A percentile compares a stretch with the other conserved stretches of the same genome.
Conservation (phyloP, 2,797 vertebrate species). For the Sebastes goodei region DNA sequence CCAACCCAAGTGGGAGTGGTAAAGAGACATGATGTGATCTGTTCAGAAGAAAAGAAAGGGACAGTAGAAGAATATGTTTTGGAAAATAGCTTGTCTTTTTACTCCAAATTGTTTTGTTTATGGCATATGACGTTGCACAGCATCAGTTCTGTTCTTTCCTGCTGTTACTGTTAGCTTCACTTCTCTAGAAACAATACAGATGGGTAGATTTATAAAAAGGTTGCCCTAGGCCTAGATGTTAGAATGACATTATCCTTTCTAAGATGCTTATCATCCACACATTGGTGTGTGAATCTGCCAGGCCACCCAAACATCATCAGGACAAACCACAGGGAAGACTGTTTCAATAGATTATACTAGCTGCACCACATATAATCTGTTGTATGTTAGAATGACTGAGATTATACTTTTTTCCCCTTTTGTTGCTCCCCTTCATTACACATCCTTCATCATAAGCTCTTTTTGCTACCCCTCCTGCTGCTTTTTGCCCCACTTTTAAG, state of each 20-base stretch:
- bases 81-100: background rate
- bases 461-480: constrained; percentile 9
- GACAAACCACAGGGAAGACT: constrained; percentile 29
- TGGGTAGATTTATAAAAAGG: background rate
- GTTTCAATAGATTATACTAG: constrained; percentile 12
- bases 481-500: constrained; percentile 10
- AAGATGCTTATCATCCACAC: constrained; percentile 30
- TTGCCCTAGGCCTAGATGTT: background rate
- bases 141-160: background rate
- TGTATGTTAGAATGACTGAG: background rate
- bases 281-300: constrained; percentile 20
- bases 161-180: background rate
- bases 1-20: constrained; percentile 17
- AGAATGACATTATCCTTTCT: background rate
- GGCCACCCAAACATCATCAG: constrained; percentile 39
- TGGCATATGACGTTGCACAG: background rate
- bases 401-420: background rate
- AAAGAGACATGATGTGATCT: constrained; percentile 8
- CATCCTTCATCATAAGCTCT: background rate
- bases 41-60: background rate
- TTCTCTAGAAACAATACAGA: background rate
- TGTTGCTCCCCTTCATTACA: background rate
- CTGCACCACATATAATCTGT: background rate
- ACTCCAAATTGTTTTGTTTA: background rate
- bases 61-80: constrained; percentile 1